These are phyloP conservation scores for Subacronicta megacephala DNA, from an alignment of 2,888 invertebrate genomes.

Conservation along the genomic window DNA sequence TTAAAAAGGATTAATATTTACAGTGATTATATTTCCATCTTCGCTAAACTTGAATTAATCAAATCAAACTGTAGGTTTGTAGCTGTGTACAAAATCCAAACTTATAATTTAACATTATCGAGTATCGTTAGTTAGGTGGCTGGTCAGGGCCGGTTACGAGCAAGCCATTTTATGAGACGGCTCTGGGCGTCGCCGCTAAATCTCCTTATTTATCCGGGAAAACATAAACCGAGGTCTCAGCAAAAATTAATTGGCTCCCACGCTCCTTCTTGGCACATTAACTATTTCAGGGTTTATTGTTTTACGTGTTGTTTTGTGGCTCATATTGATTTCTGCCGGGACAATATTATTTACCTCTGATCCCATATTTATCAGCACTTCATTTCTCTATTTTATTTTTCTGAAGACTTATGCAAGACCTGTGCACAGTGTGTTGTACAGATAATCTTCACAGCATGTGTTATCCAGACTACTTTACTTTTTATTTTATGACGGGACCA, in stretches of 20 bases:
- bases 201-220: constrained; percentile 88
- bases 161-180: constrained; percentile 82
- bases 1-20: constrained; percentile 2
- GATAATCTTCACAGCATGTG: constrained; percentile 74
- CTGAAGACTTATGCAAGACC: constrained; percentile 57
- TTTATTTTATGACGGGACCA: constrained; percentile 85
- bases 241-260: constrained; percentile 88
- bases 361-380: constrained; percentile 24
- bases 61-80: too few species aligned
- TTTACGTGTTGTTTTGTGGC: constrained; percentile 54
- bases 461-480: constrained; percentile 80
- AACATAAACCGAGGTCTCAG: constrained; percentile 86
- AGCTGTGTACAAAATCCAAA: constrained; percentile 26
- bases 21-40: too few species aligned
- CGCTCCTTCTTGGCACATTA: constrained; percentile 82
- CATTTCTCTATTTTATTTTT: constrained; percentile 45
- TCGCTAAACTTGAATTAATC: too few species aligned
- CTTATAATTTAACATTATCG: constrained; percentile 59
- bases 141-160: constrained; percentile 81
- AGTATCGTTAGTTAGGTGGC: constrained; percentile 75
- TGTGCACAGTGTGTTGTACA: constrained; percentile 60
- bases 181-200: constrained; percentile 83
- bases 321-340: constrained; percentile 42
- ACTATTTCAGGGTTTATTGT: constrained; percentile 77
- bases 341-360: constrained; percentile 31